phyloP scores from a whole-genome alignment of 2,888 invertebrate genomes.

The Drosophila ustulata region DNA sequence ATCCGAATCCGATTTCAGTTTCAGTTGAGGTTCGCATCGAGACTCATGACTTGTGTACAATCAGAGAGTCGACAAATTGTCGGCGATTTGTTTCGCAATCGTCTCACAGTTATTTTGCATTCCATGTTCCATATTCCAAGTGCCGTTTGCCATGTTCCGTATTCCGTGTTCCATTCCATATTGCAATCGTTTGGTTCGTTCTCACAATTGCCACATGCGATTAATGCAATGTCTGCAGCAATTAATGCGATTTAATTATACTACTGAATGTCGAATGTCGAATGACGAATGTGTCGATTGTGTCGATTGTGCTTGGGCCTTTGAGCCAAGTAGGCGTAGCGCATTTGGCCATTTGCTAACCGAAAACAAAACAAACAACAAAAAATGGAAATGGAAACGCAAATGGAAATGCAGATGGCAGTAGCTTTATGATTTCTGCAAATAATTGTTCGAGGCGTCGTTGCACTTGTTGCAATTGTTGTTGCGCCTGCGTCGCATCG shows the following conservation, averaged over 20 bases:
- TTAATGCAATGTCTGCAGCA: slow-evolving; percentile 51
- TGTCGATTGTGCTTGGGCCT: slow-evolving; percentile 1
- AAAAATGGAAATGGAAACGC: slow-evolving; percentile 19
- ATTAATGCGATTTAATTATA: slow-evolving; percentile 73
- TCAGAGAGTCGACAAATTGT: slow-evolving; percentile 55
- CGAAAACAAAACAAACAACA: background rate
- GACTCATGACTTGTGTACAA: slow-evolving; percentile 37
- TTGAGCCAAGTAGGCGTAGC: slow-evolving; percentile 15
- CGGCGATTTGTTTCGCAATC: slow-evolving; percentile 56
- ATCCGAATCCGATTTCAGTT: background rate
- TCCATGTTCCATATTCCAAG: slow-evolving; percentile 17
- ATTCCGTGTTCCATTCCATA: slow-evolving; percentile 30
- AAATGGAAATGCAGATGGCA: slow-evolving; percentile 62
- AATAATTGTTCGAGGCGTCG: slow-evolving; percentile 22
- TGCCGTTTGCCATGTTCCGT: slow-evolving; percentile 25
- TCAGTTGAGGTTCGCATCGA: slow-evolving; percentile 10
- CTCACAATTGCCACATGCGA: slow-evolving; percentile 66
- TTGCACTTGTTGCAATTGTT: slow-evolving; percentile 5
- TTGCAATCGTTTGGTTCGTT: slow-evolving; percentile 38
- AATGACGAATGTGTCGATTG: slow-evolving; percentile 23
- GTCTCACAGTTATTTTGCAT: slow-evolving; percentile 6
- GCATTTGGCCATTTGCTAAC: slow-evolving; percentile 37
- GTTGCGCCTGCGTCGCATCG: slow-evolving; percentile 32
- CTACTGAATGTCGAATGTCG: slow-evolving; percentile 25
- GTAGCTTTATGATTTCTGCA: slow-evolving; percentile 36